phyloP scores from a whole-genome alignment of 2,888 invertebrate species.

The Augiades crinisus region DNA sequence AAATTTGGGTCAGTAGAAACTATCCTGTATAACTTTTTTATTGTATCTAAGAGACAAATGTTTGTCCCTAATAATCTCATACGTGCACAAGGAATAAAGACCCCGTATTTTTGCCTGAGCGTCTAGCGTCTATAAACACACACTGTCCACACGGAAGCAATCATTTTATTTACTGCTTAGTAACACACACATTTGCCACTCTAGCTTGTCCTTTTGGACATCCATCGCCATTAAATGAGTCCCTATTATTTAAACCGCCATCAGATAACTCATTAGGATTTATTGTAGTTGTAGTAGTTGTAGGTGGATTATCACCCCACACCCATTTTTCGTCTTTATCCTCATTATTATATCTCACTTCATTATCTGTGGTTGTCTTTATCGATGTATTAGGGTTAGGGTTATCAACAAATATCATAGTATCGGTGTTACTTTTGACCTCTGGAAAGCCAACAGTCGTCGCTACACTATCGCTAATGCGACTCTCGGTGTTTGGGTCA shows the following conservation, averaged over 20 bases:
- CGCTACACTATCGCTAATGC: neutral
- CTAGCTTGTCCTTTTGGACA: constrained; percentile 29
- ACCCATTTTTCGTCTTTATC: constrained; percentile 23
- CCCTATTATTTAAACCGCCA: constrained; percentile 26
- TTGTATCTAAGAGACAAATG: too few relatives aligned
- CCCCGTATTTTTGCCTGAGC: too few relatives aligned
- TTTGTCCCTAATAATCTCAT: too few relatives aligned
- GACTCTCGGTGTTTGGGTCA: neutral
- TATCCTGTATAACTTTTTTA: too few relatives aligned
- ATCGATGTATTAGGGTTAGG: neutral
- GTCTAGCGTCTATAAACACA: too few relatives aligned
- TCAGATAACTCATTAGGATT: neutral
- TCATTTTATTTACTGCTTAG: constrained; percentile 23
- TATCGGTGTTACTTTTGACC: neutral
- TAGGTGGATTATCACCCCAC: constrained; percentile 17
- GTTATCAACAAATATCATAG: constrained; percentile 3
- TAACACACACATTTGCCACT: constrained; percentile 28
- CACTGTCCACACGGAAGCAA: too few relatives aligned
- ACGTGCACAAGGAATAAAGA: too few relatives aligned
- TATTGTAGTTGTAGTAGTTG: neutral
- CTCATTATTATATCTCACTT: neutral
- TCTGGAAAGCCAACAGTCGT: neutral
- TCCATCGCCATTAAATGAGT: constrained; percentile 26
- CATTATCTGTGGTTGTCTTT: constrained; percentile 16
- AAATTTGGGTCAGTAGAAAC: too few relatives aligned